Evolutionary conservation across 1,140 invertebrate genomes (phyloP).

Genomic region (Trachymyrmex septentrionalis): DNA sequence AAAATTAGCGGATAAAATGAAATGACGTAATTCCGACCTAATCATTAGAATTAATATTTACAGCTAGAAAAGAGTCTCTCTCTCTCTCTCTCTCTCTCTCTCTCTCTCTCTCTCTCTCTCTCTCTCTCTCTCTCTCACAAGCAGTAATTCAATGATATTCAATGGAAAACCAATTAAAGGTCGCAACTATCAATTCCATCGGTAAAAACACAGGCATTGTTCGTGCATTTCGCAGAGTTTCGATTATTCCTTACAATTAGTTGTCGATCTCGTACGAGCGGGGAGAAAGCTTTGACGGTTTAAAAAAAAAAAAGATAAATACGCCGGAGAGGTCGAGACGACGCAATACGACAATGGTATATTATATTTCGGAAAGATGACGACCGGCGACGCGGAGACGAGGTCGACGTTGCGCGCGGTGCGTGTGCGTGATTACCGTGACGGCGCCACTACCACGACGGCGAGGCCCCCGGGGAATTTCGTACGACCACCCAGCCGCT

Average conservation of each 20-base stretch:
- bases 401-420: not conserved
- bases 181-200: not conserved
- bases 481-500: slow-evolving; percentile 78
- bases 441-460: slow-evolving; percentile 62
- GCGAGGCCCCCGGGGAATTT: slow-evolving; percentile 77
- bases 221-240: not conserved
- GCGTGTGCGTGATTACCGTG: slow-evolving; percentile 51
- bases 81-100: too few relatives aligned
- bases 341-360: not conserved
- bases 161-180: not conserved
- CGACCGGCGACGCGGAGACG: slow-evolving; percentile 5
- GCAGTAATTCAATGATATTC: not conserved
- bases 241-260: not conserved
- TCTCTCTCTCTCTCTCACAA: too few relatives aligned
- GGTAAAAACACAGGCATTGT: not conserved
- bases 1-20: not conserved
- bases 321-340: not conserved
- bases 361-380: slow-evolving; percentile 46
- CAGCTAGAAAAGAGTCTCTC: not conserved
- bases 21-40: not conserved
- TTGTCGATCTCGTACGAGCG: not conserved
- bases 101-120: too few relatives aligned
- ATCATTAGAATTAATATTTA: not conserved
- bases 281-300: not conserved
- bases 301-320: slow-evolving; percentile 28